Conservation (phyloP, 1,140 invertebrate species). For the Hycleus cichorii region DNA sequence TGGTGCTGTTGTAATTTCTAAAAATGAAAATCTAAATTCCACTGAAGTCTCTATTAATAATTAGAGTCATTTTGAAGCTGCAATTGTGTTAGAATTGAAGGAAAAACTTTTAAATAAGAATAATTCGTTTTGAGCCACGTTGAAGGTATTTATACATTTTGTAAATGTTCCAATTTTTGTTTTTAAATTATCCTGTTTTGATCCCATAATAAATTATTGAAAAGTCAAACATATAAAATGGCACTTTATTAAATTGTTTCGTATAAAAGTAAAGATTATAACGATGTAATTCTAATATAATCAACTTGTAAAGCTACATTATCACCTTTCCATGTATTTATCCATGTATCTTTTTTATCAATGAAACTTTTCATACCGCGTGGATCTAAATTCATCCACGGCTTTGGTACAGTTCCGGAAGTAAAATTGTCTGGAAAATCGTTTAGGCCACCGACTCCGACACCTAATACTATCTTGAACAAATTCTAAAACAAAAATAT, state of each 20-base stretch:
- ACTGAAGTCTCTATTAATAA: too few relatives aligned
- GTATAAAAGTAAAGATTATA: conserved; percentile 10
- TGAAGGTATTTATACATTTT: too few relatives aligned
- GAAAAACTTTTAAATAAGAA: too few relatives aligned
- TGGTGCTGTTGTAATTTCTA: too few relatives aligned
- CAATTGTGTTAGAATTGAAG: too few relatives aligned
- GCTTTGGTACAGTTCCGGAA: conserved; percentile 21
- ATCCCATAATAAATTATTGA: background rate
- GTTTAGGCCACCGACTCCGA: conserved; percentile 28
- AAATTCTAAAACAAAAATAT: background rate
- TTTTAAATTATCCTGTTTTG: too few relatives aligned
- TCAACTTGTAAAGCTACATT: conserved; percentile 23
- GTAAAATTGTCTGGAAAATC: conserved; percentile 28
- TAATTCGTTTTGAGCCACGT: too few relatives aligned
- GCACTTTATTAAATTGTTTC: background rate
- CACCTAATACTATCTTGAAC: conserved; percentile 22
- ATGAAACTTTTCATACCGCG: conserved; percentile 23
- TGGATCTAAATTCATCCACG: conserved; percentile 23
- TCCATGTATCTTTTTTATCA: conserved; percentile 16
- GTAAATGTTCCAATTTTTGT: too few relatives aligned
- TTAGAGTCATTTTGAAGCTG: too few relatives aligned
- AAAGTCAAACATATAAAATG: background rate
- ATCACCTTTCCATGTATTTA: conserved; percentile 24
- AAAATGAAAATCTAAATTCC: too few relatives aligned
- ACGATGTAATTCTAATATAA: conserved; percentile 25